phyloP scores from a whole-genome alignment of 2,113 vertebrate species.

The Rhabdornis inornatus region DNA sequence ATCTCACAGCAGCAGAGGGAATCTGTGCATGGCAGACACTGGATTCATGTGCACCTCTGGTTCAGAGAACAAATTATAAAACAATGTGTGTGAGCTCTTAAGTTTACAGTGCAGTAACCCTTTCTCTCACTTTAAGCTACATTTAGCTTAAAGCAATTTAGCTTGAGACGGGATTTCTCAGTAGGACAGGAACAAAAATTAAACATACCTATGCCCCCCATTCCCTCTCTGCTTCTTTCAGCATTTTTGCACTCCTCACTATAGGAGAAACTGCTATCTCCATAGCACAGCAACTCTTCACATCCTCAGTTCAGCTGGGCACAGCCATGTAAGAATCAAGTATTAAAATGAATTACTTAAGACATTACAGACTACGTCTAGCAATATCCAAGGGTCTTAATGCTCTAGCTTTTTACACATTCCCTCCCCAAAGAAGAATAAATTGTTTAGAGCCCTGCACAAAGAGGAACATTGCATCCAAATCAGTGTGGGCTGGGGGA shows the following conservation, averaged over 20 bases:
- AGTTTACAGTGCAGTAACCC: not conserved
- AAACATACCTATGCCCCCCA: not conserved
- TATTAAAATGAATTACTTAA: not conserved
- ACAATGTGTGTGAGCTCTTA: not conserved
- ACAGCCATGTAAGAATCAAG: not conserved
- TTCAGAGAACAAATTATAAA: not conserved
- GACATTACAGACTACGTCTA: not conserved
- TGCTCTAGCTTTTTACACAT: not conserved
- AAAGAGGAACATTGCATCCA: not conserved
- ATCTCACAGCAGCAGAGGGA: not conserved
- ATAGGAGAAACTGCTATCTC: not conserved
- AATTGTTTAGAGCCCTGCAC: not conserved
- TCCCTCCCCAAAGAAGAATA: not conserved
- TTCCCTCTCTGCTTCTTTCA: not conserved
- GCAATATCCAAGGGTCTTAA: not conserved
- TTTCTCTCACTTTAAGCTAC: not conserved
- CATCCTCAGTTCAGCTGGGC: not conserved
- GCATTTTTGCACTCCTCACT: not conserved
- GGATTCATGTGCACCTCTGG: not conserved
- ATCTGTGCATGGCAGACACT: not conserved
- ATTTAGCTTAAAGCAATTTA: not conserved
- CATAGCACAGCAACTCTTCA: not conserved
- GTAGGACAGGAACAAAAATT: not conserved
- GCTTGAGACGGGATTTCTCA: not conserved
- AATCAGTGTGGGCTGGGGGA: not conserved